Conservation (phyloP, 1,140 invertebrate species). For the Ditylenchus dipsaci region DNA sequence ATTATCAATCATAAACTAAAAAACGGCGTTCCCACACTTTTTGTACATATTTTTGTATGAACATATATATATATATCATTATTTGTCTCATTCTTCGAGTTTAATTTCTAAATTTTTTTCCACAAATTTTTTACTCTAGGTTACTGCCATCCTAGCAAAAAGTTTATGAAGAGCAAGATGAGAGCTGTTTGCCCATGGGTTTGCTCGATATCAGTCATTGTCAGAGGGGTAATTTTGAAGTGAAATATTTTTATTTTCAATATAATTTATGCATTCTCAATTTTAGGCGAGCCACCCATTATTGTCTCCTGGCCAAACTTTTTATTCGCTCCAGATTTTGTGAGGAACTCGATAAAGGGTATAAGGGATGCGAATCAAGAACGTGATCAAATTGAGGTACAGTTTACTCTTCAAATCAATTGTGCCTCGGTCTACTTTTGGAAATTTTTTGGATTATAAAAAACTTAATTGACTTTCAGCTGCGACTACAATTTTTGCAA, state of each 20-base stretch:
- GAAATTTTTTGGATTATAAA: slow-evolving; percentile 26
- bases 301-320: slow-evolving; percentile 57
- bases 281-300: slow-evolving; percentile 49
- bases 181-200: slow-evolving; percentile 36
- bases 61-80: no score
- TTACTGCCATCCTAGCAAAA: slow-evolving; percentile 39
- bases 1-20: no score
- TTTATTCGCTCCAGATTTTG: slow-evolving; percentile 43
- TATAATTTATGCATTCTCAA: background rate
- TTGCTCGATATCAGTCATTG: slow-evolving; percentile 47
- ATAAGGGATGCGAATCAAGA: slow-evolving; percentile 36
- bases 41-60: no score
- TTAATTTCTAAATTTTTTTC: no score
- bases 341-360: slow-evolving; percentile 37
- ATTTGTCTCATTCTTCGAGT: no score
- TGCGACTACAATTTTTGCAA: slow-evolving; percentile 4
- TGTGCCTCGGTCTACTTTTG: no score
- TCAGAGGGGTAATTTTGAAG: slow-evolving; percentile 33
- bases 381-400: slow-evolving; percentile 51
- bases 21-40: no score
- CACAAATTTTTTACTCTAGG: no score
- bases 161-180: slow-evolving; percentile 27
- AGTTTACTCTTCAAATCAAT: no score
- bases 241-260: background rate
- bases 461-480: background rate